A percentile compares a stretch with the other conserved stretches of the same genome.
Evolutionary conservation across 2,113 vertebrate genomes (phyloP).

Genomic region (Sinosuthora webbiana): DNA sequence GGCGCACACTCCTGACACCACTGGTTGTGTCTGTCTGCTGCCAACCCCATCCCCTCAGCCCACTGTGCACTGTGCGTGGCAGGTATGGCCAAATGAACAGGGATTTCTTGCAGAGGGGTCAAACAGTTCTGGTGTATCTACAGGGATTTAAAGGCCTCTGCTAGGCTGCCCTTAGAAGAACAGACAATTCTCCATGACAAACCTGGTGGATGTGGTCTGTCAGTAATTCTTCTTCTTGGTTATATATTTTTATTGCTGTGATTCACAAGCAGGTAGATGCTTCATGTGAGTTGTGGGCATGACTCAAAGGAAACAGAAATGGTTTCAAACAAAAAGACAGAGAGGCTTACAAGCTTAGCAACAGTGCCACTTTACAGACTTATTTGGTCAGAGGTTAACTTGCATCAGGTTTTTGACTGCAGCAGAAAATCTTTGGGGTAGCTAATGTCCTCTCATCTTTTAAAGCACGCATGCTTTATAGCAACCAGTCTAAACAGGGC

Average conservation of each 20-base stretch:
- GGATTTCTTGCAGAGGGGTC: neutral
- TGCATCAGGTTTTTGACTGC: neutral
- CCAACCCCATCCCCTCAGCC: fast-evolving
- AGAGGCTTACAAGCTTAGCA: neutral
- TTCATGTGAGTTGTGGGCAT: neutral
- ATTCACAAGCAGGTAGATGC: neutral
- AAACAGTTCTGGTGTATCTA: neutral
- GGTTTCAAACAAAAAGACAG: neutral
- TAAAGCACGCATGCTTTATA: neutral
- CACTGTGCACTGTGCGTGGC: fast-evolving
- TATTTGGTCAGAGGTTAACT: fast-evolving
- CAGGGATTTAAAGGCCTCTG: neutral
- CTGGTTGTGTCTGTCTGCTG: fast-evolving
- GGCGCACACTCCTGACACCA: fast-evolving
- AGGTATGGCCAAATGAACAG: fast-evolving
- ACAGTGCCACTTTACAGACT: neutral
- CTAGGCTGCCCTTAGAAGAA: neutral
- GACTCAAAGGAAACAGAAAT: neutral
- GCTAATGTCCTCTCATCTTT: neutral
- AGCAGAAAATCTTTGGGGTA: neutral
- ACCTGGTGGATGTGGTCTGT: fast-evolving
- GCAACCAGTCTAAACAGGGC: neutral
- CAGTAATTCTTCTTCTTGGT: fast-evolving
- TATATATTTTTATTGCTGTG: neutral
- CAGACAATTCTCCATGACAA: fast-evolving